Evolutionary conservation across 2,888 invertebrate species (phyloP).

Genomic region (Gonocerus acuteangulatus): DNA sequence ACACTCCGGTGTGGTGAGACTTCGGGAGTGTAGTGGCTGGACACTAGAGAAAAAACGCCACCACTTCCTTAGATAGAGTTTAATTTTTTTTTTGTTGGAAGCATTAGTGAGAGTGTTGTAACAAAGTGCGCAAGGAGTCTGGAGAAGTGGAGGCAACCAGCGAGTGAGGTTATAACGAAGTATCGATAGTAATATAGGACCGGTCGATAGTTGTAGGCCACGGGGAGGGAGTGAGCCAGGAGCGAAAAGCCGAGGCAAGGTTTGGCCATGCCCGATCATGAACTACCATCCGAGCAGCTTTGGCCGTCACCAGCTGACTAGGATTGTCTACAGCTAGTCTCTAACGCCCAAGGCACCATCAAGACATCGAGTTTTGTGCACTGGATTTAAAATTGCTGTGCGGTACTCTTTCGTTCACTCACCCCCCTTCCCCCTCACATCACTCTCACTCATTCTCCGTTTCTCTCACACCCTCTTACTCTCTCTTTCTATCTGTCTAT

Average conservation of each 20-base stretch:
- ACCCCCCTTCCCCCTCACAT: conserved; percentile 16
- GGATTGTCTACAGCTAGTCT: neutral
- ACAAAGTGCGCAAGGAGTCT: neutral
- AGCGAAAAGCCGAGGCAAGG: conserved; percentile 21
- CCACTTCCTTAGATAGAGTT: too few species aligned
- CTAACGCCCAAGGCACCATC: neutral
- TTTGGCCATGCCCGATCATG: conserved; percentile 35
- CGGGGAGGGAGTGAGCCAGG: conserved; percentile 30
- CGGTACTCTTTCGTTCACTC: neutral
- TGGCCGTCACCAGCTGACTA: neutral
- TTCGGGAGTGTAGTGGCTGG: too few species aligned
- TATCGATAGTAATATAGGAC: conserved; percentile 7
- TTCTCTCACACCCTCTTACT: neutral
- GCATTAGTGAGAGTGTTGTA: too few species aligned
- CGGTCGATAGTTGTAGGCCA: conserved; percentile 32
- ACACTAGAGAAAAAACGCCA: too few species aligned
- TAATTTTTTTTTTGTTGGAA: too few species aligned
- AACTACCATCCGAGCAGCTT: conserved; percentile 24
- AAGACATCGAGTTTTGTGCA: too few species aligned
- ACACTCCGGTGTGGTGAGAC: too few species aligned
- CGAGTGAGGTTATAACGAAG: conserved; percentile 26
- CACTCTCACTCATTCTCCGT: conserved; percentile 4
- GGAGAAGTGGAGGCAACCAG: conserved; percentile 14
- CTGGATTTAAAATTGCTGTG: too few species aligned
- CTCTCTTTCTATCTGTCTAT: conserved; percentile 14